These are phyloP conservation scores for Epinotia bilunana DNA, from an alignment of 2,888 invertebrate species.

Conservation along the genomic window DNA sequence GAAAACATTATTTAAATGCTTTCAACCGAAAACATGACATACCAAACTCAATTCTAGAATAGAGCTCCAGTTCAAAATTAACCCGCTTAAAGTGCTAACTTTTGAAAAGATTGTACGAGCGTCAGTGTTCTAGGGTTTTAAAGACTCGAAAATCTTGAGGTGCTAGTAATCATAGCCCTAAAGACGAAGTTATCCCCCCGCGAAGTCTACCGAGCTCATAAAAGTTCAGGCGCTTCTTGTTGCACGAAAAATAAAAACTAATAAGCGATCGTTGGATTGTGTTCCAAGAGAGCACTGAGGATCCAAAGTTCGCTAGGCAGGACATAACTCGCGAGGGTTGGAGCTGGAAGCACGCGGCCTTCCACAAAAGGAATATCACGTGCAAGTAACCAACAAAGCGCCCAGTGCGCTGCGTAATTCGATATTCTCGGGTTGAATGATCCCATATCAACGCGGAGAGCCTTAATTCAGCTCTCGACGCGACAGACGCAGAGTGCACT, in stretches of 20 bases:
- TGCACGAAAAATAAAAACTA: slow-evolving; percentile 46
- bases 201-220: slow-evolving; percentile 32
- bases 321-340: slow-evolving; percentile 41
- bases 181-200: slow-evolving; percentile 4
- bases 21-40: slow-evolving; percentile 50
- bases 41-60: slow-evolving; percentile 49
- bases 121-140: slow-evolving; percentile 5
- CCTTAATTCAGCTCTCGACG: slow-evolving; percentile 81
- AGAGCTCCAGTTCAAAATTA: neutral
- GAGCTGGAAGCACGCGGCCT: slow-evolving; percentile 51
- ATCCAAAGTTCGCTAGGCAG: slow-evolving; percentile 38
- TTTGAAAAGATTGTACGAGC: neutral
- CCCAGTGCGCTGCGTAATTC: slow-evolving; percentile 80
- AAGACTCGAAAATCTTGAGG: slow-evolving; percentile 8
- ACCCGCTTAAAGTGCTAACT: slow-evolving; percentile 11
- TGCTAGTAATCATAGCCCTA: slow-evolving; percentile 20
- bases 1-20: slow-evolving; percentile 52
- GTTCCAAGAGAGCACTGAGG: slow-evolving; percentile 48
- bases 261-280: slow-evolving; percentile 47
- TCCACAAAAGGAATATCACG: slow-evolving; percentile 77
- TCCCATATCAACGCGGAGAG: slow-evolving; percentile 82
- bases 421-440: slow-evolving; percentile 83
- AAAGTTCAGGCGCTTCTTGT: slow-evolving; percentile 29
- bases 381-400: slow-evolving; percentile 80
- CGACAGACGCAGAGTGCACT: slow-evolving; percentile 80